Evolutionary conservation across 2,797 vertebrate species (phyloP).

Genomic region (Catharus ustulatus): DNA sequence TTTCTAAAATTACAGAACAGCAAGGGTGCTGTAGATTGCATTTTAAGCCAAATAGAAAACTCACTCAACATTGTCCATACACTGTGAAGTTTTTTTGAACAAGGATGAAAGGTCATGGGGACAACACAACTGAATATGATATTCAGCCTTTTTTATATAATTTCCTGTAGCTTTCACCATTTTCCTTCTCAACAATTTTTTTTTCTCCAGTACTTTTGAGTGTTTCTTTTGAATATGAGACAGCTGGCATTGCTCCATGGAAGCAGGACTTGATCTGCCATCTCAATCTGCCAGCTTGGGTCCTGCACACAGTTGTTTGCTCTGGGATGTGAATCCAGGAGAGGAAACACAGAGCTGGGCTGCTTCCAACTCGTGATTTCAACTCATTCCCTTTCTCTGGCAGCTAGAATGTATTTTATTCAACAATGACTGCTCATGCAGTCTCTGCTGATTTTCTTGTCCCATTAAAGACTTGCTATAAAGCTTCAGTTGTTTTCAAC

Average conservation of each 20-base stretch:
- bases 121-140: neutral
- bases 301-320: neutral
- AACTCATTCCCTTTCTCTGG: neutral
- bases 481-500: neutral
- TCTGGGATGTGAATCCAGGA: neutral
- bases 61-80: neutral
- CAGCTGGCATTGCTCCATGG: neutral
- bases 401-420: neutral
- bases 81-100: neutral
- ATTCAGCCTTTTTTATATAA: neutral
- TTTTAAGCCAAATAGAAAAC: neutral
- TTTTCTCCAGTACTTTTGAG: neutral
- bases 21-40: neutral
- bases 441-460: neutral
- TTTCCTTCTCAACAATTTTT: neutral
- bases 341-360: neutral
- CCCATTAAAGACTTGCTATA: rapidly evolving
- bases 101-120: neutral
- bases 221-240: neutral
- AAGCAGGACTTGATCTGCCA: neutral
- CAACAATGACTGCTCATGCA: neutral
- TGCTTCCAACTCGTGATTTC: neutral
- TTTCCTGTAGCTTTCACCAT: neutral
- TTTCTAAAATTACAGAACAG: neutral
- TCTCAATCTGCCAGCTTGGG: neutral